Conservation (phyloP, 2,888 invertebrate genomes). For the Phymatocera aterrima region DNA sequence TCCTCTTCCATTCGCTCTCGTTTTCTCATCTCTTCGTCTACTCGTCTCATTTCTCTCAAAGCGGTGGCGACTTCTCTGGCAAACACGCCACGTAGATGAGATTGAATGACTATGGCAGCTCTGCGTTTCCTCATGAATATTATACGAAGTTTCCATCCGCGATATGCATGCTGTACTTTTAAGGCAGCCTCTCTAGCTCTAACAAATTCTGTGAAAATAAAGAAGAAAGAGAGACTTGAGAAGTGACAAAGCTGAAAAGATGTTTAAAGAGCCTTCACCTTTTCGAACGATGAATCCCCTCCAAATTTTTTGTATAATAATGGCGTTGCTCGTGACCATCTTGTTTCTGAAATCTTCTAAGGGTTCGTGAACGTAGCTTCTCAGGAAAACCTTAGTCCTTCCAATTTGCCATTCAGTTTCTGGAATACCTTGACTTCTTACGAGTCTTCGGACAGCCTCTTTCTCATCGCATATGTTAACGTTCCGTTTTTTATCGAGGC, state of each 20-base stretch:
- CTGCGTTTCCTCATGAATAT: slow-evolving; percentile 88
- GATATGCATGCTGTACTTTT: slow-evolving; percentile 89
- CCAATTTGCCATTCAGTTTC: slow-evolving; percentile 92
- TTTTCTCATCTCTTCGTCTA: slow-evolving; percentile 91
- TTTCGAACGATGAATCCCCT: slow-evolving; percentile 81
- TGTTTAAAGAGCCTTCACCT: slow-evolving; percentile 64
- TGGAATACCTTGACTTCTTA: slow-evolving; percentile 82
- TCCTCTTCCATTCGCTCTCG: slow-evolving; percentile 86
- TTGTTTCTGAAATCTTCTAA: slow-evolving; percentile 87
- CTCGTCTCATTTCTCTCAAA: slow-evolving; percentile 89
- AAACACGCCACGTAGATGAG: slow-evolving; percentile 91
- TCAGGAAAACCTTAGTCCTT: slow-evolving; percentile 89
- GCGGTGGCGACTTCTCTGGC: slow-evolving; percentile 93
- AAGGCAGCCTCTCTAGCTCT: slow-evolving; percentile 82
- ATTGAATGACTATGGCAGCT: slow-evolving; percentile 90
- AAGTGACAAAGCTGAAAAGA: neutral
- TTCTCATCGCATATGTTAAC: slow-evolving; percentile 73
- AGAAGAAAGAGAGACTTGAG: neutral
- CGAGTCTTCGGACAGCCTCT: slow-evolving; percentile 75
- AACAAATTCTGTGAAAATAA: slow-evolving; percentile 77
- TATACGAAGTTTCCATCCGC: slow-evolving; percentile 90
- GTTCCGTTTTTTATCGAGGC: slow-evolving; percentile 76
- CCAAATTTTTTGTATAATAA: slow-evolving; percentile 86
- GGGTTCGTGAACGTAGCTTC: slow-evolving; percentile 88
- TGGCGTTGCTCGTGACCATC: slow-evolving; percentile 82